These are phyloP conservation scores for Myotis brandtii DNA, from an alignment of 2,113 vertebrate species.

Conservation along the genomic window DNA sequence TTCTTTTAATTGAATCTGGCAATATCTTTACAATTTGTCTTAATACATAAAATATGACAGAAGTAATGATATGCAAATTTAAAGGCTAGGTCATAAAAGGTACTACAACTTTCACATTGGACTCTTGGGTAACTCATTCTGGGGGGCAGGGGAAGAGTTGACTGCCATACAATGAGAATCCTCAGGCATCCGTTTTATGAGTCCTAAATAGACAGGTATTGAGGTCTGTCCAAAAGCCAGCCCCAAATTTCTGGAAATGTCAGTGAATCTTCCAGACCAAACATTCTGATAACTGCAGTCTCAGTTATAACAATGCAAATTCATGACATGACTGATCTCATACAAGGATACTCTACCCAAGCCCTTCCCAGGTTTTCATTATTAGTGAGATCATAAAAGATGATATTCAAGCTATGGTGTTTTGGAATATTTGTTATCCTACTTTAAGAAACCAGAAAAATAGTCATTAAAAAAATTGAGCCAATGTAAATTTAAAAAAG, in stretches of 20 bases:
- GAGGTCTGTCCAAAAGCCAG: not conserved
- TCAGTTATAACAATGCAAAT: not conserved
- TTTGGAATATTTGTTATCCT: too few species aligned
- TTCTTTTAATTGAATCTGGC: not conserved
- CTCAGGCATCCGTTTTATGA: not conserved
- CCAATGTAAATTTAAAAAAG: not conserved
- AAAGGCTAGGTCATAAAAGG: not conserved
- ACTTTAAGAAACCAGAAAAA: not conserved
- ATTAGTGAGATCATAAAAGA: not conserved
- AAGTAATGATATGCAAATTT: not conserved
- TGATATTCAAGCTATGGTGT: not conserved
- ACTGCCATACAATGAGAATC: not conserved
- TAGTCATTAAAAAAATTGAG: not conserved
- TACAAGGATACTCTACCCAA: not conserved
- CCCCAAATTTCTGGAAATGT: not conserved
- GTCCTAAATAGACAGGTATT: not conserved
- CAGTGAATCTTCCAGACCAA: not conserved
- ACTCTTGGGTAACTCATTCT: not conserved
- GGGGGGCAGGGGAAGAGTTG: not conserved
- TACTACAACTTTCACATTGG: not conserved
- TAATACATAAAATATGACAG: not conserved
- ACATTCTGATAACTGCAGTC: not conserved
- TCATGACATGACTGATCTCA: not conserved
- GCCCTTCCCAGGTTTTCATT: not conserved
- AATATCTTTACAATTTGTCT: not conserved